A percentile compares a stretch with the other conserved stretches of the same genome.
Conservation (phyloP, 2,797 vertebrate genomes). For the Mormyrops boulengeri region DNA sequence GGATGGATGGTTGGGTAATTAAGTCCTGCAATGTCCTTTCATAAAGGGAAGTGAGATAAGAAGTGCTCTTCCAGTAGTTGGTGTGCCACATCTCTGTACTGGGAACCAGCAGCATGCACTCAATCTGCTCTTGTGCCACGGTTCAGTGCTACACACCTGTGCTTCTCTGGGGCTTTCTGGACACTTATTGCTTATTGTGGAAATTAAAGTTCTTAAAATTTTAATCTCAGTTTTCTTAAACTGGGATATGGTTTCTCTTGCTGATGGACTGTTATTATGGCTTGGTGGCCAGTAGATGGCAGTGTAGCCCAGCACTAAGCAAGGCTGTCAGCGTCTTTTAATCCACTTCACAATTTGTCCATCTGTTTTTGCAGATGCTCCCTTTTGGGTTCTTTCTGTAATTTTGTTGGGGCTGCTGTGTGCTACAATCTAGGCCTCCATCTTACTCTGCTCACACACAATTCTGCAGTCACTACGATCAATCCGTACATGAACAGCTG, state of each 20-base stretch:
- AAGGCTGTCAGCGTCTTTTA: not conserved
- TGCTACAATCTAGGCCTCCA: not conserved
- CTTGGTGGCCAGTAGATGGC: constrained; percentile 34
- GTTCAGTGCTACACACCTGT: not conserved
- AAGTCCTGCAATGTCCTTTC: not conserved
- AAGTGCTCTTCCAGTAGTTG: not conserved
- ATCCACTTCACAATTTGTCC: not conserved
- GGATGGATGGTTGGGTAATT: not conserved
- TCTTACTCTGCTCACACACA: not conserved
- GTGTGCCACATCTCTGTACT: not conserved
- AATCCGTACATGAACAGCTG: not conserved
- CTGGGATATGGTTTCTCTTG: not conserved
- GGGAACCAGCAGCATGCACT: not conserved
- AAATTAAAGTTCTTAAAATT: not conserved
- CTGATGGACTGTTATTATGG: constrained; percentile 37
- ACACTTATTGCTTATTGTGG: not conserved
- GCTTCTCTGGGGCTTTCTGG: not conserved
- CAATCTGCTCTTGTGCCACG: not conserved
- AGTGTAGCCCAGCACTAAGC: constrained; percentile 22
- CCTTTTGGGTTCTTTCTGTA: constrained; percentile 4
- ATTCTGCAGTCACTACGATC: not conserved
- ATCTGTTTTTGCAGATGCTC: not conserved
- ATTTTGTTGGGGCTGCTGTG: not conserved
- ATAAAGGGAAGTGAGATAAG: not conserved
- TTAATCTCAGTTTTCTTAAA: constrained; percentile 23